These are phyloP conservation scores for Pedicia rivosa DNA, from an alignment of 2,888 invertebrate genomes.

Conservation along the genomic window DNA sequence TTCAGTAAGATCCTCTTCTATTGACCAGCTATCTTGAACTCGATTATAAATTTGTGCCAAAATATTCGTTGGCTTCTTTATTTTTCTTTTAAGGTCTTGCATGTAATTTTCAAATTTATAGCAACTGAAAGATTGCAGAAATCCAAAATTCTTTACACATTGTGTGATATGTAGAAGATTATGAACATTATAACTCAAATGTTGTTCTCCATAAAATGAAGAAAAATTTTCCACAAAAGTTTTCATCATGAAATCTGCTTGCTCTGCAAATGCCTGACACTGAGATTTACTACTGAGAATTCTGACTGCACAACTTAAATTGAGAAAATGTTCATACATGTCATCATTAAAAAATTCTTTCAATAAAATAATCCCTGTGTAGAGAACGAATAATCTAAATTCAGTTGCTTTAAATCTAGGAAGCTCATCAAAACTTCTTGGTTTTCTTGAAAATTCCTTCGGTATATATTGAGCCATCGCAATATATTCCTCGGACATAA, in stretches of 20 bases:
- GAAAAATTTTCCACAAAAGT: constrained; percentile 5
- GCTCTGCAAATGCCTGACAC: not conserved
- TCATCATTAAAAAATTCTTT: constrained; percentile 7
- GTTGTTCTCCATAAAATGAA: constrained; percentile 5
- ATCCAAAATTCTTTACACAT: constrained; percentile 5
- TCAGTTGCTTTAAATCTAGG: constrained; percentile 9
- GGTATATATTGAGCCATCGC: constrained; percentile 7
- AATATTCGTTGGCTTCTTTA: constrained; percentile 6
- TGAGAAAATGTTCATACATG: constrained; percentile 7
- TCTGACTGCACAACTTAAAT: constrained; percentile 7
- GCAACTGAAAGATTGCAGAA: not conserved
- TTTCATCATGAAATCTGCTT: not conserved
- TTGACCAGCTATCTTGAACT: not conserved
- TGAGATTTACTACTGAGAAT: constrained; percentile 1
- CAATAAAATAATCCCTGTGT: constrained; percentile 6
- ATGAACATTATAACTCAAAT: constrained; percentile 6
- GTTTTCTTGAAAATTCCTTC: constrained; percentile 8
- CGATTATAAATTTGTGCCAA: constrained; percentile 3
- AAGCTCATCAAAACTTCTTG: constrained; percentile 8
- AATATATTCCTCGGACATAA: constrained; percentile 2
- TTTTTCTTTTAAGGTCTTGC: constrained; percentile 5
- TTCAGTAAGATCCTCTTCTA: too few relatives aligned
- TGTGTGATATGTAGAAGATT: constrained; percentile 4
- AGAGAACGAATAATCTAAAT: constrained; percentile 7
- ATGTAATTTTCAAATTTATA: constrained; percentile 4